Percentiles rank a stretch among this genome's conserved stretches.
Evolutionary conservation across 1,140 invertebrate species (phyloP).

Genomic region (Rhyzopertha dominica): DNA sequence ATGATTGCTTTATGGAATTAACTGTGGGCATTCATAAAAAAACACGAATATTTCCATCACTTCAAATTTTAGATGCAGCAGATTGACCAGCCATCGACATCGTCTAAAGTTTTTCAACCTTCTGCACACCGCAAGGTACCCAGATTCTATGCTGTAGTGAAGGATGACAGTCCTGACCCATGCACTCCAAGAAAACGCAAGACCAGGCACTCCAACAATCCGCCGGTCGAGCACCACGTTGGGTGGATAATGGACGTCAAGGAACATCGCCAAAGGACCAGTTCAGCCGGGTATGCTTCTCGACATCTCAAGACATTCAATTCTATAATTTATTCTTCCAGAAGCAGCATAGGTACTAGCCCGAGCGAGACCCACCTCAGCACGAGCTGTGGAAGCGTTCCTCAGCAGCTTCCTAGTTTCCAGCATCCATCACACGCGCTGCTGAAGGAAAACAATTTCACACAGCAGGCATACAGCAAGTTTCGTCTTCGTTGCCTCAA

Average conservation of each 20-base stretch:
- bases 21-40: too few relatives aligned
- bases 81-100: too few relatives aligned
- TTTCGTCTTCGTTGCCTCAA: constrained; percentile 90
- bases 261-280: constrained; percentile 72
- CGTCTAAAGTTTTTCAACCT: too few relatives aligned
- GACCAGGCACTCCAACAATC: constrained; percentile 87
- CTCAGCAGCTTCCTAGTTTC: constrained; percentile 81
- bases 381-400: constrained; percentile 66
- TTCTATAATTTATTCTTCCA: constrained; percentile 19
- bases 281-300: constrained; percentile 58
- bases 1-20: too few relatives aligned
- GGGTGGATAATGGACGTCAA: constrained; percentile 94
- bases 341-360: constrained; percentile 63
- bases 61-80: too few relatives aligned
- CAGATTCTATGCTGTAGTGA: constrained; percentile 94
- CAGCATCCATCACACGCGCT: constrained; percentile 95
- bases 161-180: constrained; percentile 65
- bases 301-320: background rate
- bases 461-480: constrained; percentile 94
- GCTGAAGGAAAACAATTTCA: constrained; percentile 96
- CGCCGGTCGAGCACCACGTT: constrained; percentile 90
- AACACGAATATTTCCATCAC: too few relatives aligned
- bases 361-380: constrained; percentile 59
- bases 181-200: constrained; percentile 78
- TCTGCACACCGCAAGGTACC: constrained; percentile 50